Percentiles rank a stretch among this genome's conserved stretches.
Conservation (phyloP, 2,888 invertebrate species). For the Cephonodes hylas region DNA sequence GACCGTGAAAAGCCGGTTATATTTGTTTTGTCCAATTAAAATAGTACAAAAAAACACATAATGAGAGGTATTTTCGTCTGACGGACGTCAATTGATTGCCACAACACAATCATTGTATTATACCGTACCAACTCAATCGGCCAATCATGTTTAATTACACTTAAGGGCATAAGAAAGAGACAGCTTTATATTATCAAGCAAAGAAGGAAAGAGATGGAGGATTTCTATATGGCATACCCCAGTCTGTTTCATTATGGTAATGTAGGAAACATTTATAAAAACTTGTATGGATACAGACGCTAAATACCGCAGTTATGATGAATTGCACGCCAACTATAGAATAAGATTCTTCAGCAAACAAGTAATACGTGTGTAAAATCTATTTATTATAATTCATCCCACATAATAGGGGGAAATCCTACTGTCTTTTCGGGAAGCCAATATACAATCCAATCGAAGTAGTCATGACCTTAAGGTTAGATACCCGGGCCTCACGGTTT, state of each 20-base stretch:
- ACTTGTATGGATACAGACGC: neutral
- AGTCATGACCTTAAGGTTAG: no score
- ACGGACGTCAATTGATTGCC: slow-evolving; percentile 9
- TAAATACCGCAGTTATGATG: neutral
- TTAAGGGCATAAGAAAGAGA: slow-evolving; percentile 10
- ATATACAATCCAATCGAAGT: no score
- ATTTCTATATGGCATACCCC: neutral
- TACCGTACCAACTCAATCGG: slow-evolving; percentile 25
- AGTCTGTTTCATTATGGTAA: neutral
- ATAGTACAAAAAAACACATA: slow-evolving; percentile 7
- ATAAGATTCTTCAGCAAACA: no score
- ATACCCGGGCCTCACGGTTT: no score
- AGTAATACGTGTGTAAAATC: no score
- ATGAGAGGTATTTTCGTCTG: slow-evolving; percentile 5
- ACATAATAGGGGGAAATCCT: no score
- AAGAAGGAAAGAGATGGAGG: neutral
- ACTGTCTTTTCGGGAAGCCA: no score
- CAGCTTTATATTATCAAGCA: neutral
- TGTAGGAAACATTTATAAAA: neutral
- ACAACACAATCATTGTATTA: slow-evolving; percentile 33
- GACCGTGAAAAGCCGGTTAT: slow-evolving; percentile 7
- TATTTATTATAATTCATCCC: no score
- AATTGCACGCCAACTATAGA: no score
- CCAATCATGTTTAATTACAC: slow-evolving; percentile 16
- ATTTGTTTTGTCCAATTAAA: slow-evolving; percentile 8